Conservation (phyloP, 1,140 invertebrate genomes). For the Anadara kagoshimensis region DNA sequence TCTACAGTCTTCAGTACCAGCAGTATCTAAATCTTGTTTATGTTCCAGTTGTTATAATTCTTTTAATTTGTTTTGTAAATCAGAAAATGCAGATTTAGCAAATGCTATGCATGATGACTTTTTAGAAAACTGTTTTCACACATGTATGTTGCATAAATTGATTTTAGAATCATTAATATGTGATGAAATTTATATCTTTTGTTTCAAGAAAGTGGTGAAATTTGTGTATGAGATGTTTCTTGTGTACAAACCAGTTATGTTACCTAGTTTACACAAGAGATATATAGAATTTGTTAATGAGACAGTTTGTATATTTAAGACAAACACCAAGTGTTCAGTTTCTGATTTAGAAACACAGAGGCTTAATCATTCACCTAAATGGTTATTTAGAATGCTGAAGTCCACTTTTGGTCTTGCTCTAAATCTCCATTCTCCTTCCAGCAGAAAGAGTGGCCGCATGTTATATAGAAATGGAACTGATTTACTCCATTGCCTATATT, state of each 20-base stretch:
- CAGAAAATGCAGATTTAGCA: neutral
- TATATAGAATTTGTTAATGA: neutral
- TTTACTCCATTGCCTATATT: neutral
- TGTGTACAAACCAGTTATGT: neutral
- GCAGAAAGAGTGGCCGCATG: neutral
- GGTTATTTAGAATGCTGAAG: slow-evolving; percentile 9
- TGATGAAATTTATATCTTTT: neutral
- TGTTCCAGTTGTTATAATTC: slow-evolving; percentile 8
- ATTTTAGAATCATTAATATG: neutral
- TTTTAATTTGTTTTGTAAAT: neutral
- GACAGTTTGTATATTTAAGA: neutral
- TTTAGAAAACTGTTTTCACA: slow-evolving; percentile 1
- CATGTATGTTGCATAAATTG: neutral
- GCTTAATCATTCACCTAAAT: neutral
- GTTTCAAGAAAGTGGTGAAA: neutral
- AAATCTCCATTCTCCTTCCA: neutral
- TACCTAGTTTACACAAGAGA: neutral
- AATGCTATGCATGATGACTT: neutral
- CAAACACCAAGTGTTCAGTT: neutral
- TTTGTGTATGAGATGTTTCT: neutral
- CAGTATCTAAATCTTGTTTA: neutral
- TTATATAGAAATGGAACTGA: slow-evolving; percentile 10
- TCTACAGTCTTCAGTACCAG: neutral
- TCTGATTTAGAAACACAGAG: neutral
- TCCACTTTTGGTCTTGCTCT: slow-evolving; percentile 4